phyloP scores from a whole-genome alignment of 1,140 invertebrate species.

The Drosophila kikkawai region DNA sequence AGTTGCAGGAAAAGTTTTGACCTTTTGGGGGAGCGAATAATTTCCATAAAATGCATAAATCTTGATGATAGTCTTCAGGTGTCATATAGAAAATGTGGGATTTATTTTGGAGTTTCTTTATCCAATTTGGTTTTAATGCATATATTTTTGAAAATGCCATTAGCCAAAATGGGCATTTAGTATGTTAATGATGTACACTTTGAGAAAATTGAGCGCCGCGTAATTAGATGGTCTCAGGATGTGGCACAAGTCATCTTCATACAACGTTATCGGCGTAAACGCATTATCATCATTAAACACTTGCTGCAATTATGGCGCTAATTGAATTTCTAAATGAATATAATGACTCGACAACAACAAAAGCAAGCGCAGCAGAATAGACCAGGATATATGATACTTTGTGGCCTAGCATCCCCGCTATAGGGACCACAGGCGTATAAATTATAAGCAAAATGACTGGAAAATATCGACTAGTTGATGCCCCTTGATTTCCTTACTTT shows the following conservation, averaged over 20 bases:
- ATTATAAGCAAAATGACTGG: conserved; percentile 9
- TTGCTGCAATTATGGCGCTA: conserved; percentile 76
- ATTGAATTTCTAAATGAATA: conserved; percentile 80
- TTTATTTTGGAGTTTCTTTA: background rate
- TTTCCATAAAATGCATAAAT: conserved; percentile 57
- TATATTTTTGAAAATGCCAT: conserved; percentile 11
- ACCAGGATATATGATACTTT: conserved; percentile 48
- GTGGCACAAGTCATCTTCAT: conserved; percentile 22
- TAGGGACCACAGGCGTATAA: conserved; percentile 10
- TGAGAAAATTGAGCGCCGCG: conserved; percentile 15
- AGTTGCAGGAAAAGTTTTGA: conserved; percentile 46
- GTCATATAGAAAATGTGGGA: background rate
- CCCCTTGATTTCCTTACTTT: background rate
- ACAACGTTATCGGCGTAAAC: conserved; percentile 49
- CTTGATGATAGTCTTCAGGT: background rate
- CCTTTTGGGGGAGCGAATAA: conserved; percentile 44
- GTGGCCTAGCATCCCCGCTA: conserved; percentile 16
- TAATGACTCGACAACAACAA: conserved; percentile 76
- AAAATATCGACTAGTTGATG: conserved; percentile 6
- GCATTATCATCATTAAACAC: conserved; percentile 76
- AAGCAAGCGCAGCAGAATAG: conserved; percentile 23
- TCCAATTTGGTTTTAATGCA: conserved; percentile 8
- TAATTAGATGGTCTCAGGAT: conserved; percentile 25
- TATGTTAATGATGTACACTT: conserved; percentile 50
- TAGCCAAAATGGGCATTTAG: conserved; percentile 32